Percentiles rank a stretch among this genome's conserved stretches.
Evolutionary conservation across 2,888 invertebrate species (phyloP).

Genomic region (Cerastoderma edule): DNA sequence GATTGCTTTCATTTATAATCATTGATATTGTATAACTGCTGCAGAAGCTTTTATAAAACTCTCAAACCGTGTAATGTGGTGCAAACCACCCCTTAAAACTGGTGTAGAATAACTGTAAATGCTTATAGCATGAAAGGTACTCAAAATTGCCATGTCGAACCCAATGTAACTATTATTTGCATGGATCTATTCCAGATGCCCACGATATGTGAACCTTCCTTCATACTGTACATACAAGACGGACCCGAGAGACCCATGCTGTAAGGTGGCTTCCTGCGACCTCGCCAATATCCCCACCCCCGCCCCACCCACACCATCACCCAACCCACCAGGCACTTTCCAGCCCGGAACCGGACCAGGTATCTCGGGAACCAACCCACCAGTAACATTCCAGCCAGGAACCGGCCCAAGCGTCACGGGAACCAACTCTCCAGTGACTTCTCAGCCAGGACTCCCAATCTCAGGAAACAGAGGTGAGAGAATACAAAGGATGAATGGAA

Average conservation of each 20-base stretch:
- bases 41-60: too few species aligned
- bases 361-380: constrained; percentile 27
- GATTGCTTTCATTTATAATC: too few species aligned
- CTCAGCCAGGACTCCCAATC: constrained; percentile 24
- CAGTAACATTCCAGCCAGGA: constrained; percentile 23
- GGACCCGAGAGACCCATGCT: constrained; percentile 68
- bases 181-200: too few species aligned
- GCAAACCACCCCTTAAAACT: too few species aligned
- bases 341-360: constrained; percentile 22
- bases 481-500: background rate
- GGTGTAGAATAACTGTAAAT: too few species aligned
- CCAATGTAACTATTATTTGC: too few species aligned
- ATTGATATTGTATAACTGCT: too few species aligned
- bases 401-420: constrained; percentile 23
- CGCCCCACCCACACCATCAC: constrained; percentile 30
- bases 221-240: constrained; percentile 61
- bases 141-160: too few species aligned
- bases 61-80: too few species aligned
- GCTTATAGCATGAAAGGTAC: too few species aligned
- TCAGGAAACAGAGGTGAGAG: constrained; percentile 40
- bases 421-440: constrained; percentile 2
- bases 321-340: constrained; percentile 29
- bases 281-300: constrained; percentile 45
- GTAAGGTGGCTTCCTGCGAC: constrained; percentile 63
- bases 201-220: constrained; percentile 62